Evolutionary conservation across 2,888 invertebrate species (phyloP), one percentile per base, ranked within the genome.

Genomic region (Halictus quadricinctus): DNA sequence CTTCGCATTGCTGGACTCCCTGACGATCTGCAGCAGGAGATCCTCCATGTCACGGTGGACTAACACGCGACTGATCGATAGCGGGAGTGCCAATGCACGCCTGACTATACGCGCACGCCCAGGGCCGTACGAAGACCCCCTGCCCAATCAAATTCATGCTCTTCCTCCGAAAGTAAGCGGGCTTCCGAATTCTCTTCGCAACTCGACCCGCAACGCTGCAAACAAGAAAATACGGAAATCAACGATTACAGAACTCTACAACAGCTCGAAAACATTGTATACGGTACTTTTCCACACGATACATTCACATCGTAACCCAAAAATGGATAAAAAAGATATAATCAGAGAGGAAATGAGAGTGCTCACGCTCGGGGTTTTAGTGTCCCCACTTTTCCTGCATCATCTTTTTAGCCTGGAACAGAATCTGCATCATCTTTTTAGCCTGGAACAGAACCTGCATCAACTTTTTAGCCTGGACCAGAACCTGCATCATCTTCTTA

Each of bases 1-100:
- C 95, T 98, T 98, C 48, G 97, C 96, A 91, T 97, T 97, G 76
- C 96, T 96, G 85, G 98, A 97, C 95, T 98, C 98, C 95, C 97
- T 98, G 91, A 97, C 96, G 92, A 98, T 96, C 95, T 97, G 97
- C 94, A 97, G 96, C 89, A 98, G 95, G 91, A 98, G 95, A 95
- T 98, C 98, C 95, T 98, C 98, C 98, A 98, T 98, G 93, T 92
- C 94, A 90, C 92, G 88, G 88, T 89, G 90, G 89, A 88, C 92
- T 89, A 90, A 91, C 91, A 92, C 91, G 91, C 90, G 91, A 91
- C 92, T 93, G 92, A 94, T 94, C 93, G 93, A 94, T 94, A 94
- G 88, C 89, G 91, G 89, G 87, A 86, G 90, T 90, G 88, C 89
- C 91, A 88, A 91, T 81, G 88, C 82, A 88, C 82, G 88, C 81